A percentile compares a stretch with the other conserved stretches of the same genome.
These are phyloP conservation scores for Heliconius aoede DNA, from an alignment of 2,888 invertebrate species.

Conservation along the genomic window DNA sequence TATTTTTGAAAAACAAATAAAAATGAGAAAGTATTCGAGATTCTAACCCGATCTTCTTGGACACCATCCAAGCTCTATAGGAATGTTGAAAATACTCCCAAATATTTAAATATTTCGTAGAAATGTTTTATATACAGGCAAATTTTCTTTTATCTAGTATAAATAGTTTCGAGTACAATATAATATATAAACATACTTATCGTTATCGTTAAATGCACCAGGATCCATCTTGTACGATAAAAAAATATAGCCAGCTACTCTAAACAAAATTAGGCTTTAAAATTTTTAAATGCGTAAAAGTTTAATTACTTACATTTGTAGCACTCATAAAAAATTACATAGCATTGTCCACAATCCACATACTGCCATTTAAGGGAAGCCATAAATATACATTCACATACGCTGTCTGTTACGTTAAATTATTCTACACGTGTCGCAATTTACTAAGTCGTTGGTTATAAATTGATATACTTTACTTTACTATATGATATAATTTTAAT, in stretches of 20 bases:
- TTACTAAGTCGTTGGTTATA: neutral
- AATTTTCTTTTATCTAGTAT: too few relatives aligned
- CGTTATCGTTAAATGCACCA: neutral
- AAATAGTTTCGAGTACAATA: neutral
- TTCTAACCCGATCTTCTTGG: neutral
- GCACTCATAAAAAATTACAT: slow-evolving; percentile 15
- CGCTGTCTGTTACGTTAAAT: slow-evolving; percentile 9
- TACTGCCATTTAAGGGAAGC: slow-evolving; percentile 22
- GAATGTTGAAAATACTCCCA: too few relatives aligned
- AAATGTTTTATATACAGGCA: too few relatives aligned
- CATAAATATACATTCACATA: slow-evolving; percentile 17
- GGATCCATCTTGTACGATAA: neutral
- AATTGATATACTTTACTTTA: slow-evolving; percentile 38
- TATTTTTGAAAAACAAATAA: neutral
- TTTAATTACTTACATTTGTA: slow-evolving; percentile 23
- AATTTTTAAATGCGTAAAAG: slow-evolving; percentile 3
- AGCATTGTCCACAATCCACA: slow-evolving; percentile 6
- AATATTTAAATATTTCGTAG: too few relatives aligned
- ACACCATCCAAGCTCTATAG: too few relatives aligned
- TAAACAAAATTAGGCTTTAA: neutral
- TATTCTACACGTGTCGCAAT: slow-evolving; percentile 24
- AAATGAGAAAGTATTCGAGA: neutral
- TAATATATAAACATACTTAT: neutral
- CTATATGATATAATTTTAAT: neutral
- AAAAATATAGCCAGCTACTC: neutral